Evolutionary conservation across 1,140 invertebrate species (phyloP).

Genomic region (Trichonephila clavata): DNA sequence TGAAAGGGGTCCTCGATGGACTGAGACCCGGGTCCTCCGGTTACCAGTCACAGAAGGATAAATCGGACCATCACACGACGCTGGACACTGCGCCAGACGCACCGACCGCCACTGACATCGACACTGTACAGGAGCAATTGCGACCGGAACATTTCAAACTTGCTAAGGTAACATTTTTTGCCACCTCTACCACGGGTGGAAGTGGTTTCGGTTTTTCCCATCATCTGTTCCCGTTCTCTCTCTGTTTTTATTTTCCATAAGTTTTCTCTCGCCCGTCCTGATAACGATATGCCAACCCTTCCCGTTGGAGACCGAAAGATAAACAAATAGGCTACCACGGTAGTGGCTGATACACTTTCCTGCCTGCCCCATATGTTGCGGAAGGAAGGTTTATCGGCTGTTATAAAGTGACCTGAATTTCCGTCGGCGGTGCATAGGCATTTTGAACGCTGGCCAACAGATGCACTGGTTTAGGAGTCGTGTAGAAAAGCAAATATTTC

Average conservation of each 20-base stretch:
- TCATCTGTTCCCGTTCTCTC: neutral
- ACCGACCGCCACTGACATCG: conserved; percentile 46
- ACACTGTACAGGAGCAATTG: conserved; percentile 89
- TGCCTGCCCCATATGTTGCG: conserved; percentile 39
- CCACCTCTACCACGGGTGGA: neutral
- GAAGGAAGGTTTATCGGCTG: conserved; percentile 44
- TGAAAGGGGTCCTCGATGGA: conserved; percentile 90
- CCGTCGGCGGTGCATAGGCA: conserved; percentile 46
- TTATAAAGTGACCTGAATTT: conserved; percentile 43
- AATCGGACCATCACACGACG: conserved; percentile 65
- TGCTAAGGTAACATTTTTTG: conserved; percentile 87
- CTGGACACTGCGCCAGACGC: conserved; percentile 83
- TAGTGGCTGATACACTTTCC: conserved; percentile 9
- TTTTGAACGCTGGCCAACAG: conserved; percentile 18
- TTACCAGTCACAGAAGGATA: conserved; percentile 82
- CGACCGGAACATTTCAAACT: conserved; percentile 93
- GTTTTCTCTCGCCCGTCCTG: neutral
- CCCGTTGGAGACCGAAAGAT: neutral
- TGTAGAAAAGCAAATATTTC: neutral
- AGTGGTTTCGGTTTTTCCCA: neutral
- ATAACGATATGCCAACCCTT: neutral
- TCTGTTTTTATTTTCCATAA: neutral
- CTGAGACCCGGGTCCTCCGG: conserved; percentile 91
- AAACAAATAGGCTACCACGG: neutral
- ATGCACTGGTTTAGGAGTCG: neutral